A percentile compares a stretch with the other conserved stretches of the same genome.
Evolutionary conservation across 2,888 invertebrate genomes (phyloP).

Genomic region (Adineta ricciae): DNA sequence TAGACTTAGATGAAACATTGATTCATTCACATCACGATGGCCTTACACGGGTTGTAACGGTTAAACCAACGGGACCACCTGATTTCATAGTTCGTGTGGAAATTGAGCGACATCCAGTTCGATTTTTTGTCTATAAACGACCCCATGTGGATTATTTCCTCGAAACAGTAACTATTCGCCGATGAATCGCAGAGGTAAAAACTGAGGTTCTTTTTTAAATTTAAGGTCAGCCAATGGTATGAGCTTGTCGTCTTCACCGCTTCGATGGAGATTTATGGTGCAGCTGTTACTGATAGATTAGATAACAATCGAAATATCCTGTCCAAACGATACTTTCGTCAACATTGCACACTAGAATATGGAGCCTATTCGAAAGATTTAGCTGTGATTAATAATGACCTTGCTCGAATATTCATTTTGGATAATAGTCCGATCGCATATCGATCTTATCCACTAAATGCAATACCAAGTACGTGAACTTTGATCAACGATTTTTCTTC

Average conservation of each 20-base stretch:
- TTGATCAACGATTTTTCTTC: background rate
- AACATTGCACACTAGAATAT: conserved; percentile 84
- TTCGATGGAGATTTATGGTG: conserved; percentile 99
- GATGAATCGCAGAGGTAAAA: background rate
- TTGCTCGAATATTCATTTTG: conserved; percentile 93
- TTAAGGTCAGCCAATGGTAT: conserved; percentile 88
- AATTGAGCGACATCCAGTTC: conserved; percentile 94
- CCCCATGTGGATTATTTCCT: conserved; percentile 99
- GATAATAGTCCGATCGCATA: conserved; percentile 99
- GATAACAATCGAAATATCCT: conserved; percentile 88
- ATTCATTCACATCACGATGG: conserved; percentile 99
- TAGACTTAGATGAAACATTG: conserved; percentile 94
- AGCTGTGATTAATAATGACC: conserved; percentile 86
- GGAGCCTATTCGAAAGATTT: conserved; percentile 98
- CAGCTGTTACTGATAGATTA: conserved; percentile 92
- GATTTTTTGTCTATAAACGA: conserved; percentile 97
- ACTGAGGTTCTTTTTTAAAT: conserved; percentile 28
- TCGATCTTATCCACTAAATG: conserved; percentile 72
- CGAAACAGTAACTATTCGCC: conserved; percentile 64
- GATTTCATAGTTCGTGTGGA: conserved; percentile 92
- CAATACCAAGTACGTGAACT: background rate
- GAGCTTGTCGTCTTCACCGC: conserved; percentile 97
- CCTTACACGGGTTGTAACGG: conserved; percentile 69
- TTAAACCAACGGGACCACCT: conserved; percentile 91
- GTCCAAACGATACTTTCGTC: conserved; percentile 77